Base-by-base conservation (phyloP, 30 jellyfish, hydroid and myxozoan species). In the Aurelia aurita complex sp. Pacific region DNA sequence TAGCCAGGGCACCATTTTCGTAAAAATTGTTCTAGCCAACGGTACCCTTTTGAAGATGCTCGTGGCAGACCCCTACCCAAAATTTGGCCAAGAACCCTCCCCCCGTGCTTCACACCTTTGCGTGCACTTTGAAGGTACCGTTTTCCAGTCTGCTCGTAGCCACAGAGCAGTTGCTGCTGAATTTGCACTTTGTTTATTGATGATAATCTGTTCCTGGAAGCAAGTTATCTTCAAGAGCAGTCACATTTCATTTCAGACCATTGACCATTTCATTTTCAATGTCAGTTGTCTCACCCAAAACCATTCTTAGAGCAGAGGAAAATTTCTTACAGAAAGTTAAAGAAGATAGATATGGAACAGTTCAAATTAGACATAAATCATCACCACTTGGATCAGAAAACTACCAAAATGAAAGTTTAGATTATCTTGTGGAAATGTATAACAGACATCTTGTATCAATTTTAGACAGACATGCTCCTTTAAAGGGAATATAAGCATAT, bases 401-500 rank as follows among this genome's bases (percentile, higher is more conserved):
- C 76, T 19, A 60, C 69, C 19, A 35, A 80, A 38, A 29, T 64
- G 29, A 29, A 69, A 69, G 80, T 38, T 7, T 80, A 38, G 62
- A 64, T 64, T 43, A 64, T 29, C 89, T 80, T 42, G 69, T 64
- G 17, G 57, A 17, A 60, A 63, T 5, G 16, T 80, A 80, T 80
- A 66, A 80, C 72, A 66, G 84, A 7, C 63, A 62, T 14, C 77
- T 80, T 36, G 60, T 15, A 36, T 70, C 15, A 34, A 70, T 70
- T 70, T 13, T 77, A 18, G 88, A 77, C 80, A 55, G 34, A 10
- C 88, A 77, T 59, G 88, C 90, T 7, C 90, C 90, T 34, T 13
- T 42, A 6, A 64, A 80, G 81, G 67, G 33, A 46, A 23, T 23
- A 23, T 23, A 23, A 23, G 29, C 29, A 23, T 23, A 23, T 23